Evolutionary conservation across 2,113 vertebrate species (phyloP).

Genomic region (Chunga burmeisteri): DNA sequence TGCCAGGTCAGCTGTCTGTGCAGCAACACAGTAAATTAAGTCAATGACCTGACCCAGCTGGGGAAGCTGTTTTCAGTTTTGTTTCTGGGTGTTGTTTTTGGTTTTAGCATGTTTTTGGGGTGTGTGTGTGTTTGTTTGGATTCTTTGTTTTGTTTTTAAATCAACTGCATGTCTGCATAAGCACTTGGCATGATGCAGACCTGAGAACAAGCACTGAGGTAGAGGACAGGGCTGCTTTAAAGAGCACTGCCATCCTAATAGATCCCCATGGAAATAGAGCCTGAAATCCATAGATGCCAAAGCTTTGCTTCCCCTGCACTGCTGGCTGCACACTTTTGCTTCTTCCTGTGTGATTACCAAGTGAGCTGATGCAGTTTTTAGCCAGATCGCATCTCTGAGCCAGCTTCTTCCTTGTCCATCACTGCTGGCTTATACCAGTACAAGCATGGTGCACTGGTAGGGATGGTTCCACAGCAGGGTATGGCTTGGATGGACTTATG

Average conservation of each 20-base stretch:
- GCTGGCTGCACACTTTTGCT: neutral
- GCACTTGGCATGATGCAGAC: neutral
- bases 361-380: neutral
- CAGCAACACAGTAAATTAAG: neutral
- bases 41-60: neutral
- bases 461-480: neutral
- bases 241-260: neutral
- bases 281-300: neutral
- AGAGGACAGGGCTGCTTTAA: neutral
- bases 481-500: neutral
- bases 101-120: neutral
- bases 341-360: neutral
- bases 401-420: neutral
- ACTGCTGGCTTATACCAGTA: neutral
- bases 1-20: neutral
- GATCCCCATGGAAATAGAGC: neutral
- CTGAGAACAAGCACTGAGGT: neutral
- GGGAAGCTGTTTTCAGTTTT: neutral
- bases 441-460: accelerated
- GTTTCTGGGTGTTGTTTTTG: neutral
- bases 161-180: neutral
- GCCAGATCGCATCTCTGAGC: accelerated
- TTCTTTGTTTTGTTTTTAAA: neutral
- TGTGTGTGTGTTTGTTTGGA: neutral
- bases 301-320: neutral